A percentile compares a stretch with the other conserved stretches of the same genome.
Evolutionary conservation across 64 coral and sea anemone species (phyloP).

Genomic region (Cladopsammia gracilis): DNA sequence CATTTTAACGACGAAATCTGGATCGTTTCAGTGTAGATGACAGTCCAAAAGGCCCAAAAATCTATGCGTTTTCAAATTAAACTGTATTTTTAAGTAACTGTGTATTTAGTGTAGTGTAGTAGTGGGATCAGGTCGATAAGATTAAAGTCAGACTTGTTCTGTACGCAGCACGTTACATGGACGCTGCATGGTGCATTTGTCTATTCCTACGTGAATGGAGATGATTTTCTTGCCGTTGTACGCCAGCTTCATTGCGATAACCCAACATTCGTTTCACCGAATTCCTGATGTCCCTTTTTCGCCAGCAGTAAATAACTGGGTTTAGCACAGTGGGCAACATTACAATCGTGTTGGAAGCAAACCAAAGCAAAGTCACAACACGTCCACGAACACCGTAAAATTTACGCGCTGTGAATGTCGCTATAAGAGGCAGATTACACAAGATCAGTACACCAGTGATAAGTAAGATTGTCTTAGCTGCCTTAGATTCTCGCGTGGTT

Average conservation of each 20-base stretch:
- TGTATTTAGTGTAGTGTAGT: too few relatives aligned
- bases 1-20: too few relatives aligned
- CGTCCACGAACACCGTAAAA: conserved; percentile 40
- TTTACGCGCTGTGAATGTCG: conserved; percentile 47
- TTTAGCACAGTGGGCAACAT: conserved; percentile 32
- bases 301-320: conserved; percentile 73
- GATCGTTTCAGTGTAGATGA: too few relatives aligned
- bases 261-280: conserved; percentile 29
- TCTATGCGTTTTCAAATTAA: too few relatives aligned
- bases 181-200: too few relatives aligned
- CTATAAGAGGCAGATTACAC: conserved; percentile 65
- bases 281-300: conserved; percentile 31
- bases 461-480: conserved; percentile 40
- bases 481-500: conserved; percentile 27
- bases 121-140: too few relatives aligned
- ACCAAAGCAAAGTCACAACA: conserved; percentile 54
- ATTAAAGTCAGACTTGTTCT: too few relatives aligned
- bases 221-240: background rate
- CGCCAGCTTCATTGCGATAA: background rate
- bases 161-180: too few relatives aligned
- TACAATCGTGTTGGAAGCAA: conserved; percentile 56
- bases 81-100: too few relatives aligned
- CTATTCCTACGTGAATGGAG: too few relatives aligned
- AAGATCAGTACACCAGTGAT: conserved; percentile 49
- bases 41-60: too few relatives aligned